Percentiles rank a stretch among this genome's conserved stretches.
These are phyloP conservation scores for Syrphus vitripennis DNA, from an alignment of 2,888 invertebrate species.

Conservation along the genomic window DNA sequence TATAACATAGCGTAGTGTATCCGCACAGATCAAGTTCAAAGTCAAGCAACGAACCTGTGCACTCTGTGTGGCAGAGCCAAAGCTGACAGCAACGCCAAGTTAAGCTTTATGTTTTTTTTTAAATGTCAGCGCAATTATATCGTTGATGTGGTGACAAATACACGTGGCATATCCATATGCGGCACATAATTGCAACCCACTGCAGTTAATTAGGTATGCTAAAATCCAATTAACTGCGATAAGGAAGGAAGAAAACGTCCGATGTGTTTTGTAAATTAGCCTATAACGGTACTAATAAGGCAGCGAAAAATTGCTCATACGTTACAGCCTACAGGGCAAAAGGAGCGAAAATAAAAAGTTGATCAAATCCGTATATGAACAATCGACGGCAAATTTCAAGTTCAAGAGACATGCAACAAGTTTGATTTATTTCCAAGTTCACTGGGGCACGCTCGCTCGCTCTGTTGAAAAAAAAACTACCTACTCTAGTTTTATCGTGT, in stretches of 20 bases:
- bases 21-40: slow-evolving; percentile 64
- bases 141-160: neutral
- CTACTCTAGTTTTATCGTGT: slow-evolving; percentile 29
- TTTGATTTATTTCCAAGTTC: slow-evolving; percentile 58
- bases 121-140: slow-evolving; percentile 56
- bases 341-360: neutral
- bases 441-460: slow-evolving; percentile 13
- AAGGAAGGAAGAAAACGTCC: slow-evolving; percentile 41
- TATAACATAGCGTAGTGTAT: neutral
- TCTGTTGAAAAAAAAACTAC: slow-evolving; percentile 38
- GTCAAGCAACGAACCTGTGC: slow-evolving; percentile 61
- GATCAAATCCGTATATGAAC: neutral
- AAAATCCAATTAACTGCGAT: slow-evolving; percentile 50
- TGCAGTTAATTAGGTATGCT: slow-evolving; percentile 45
- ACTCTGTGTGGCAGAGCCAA: neutral
- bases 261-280: neutral
- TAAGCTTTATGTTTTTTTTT: neutral
- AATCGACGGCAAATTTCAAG: slow-evolving; percentile 39
- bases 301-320: neutral
- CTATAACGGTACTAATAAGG: slow-evolving; percentile 14
- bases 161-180: slow-evolving; percentile 23
- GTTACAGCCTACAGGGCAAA: neutral
- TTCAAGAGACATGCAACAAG: slow-evolving; percentile 56
- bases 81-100: neutral
- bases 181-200: slow-evolving; percentile 19